These are phyloP conservation scores for Thymelicus lineola DNA, from an alignment of 2,888 invertebrate species.

Conservation along the genomic window DNA sequence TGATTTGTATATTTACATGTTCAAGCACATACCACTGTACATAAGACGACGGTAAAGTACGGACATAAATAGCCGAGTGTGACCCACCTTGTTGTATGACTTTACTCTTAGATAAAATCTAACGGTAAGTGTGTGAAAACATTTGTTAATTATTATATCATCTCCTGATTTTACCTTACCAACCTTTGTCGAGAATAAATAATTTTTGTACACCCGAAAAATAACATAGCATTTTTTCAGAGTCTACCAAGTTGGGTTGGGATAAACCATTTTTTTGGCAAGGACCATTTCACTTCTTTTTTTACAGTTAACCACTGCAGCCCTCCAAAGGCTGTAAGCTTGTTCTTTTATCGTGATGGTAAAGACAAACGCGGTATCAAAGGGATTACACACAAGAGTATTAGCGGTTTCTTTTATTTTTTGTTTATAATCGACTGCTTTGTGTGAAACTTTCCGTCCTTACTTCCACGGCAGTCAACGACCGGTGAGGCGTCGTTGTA, in stretches of 20 bases:
- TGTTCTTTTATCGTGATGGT: constrained; percentile 39
- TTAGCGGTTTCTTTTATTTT: constrained; percentile 68
- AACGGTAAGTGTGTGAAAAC: too few relatives aligned
- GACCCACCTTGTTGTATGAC: too few relatives aligned
- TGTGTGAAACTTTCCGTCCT: constrained; percentile 63
- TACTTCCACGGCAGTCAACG: constrained; percentile 60
- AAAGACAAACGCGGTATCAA: constrained; percentile 55
- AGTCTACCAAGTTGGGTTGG: not conserved
- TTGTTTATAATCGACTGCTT: constrained; percentile 73
- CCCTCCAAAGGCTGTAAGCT: constrained; percentile 22
- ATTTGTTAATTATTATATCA: too few relatives aligned
- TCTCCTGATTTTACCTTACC: too few relatives aligned
- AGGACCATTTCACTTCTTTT: not conserved
- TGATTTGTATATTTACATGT: too few relatives aligned
- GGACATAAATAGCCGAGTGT: too few relatives aligned
- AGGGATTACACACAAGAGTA: constrained; percentile 59
- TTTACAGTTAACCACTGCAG: not conserved
- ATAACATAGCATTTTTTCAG: not conserved
- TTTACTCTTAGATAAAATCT: too few relatives aligned
- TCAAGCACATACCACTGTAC: too few relatives aligned
- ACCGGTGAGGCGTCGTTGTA: constrained; percentile 49
- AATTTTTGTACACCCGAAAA: too few relatives aligned
- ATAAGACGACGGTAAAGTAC: too few relatives aligned
- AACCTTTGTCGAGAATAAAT: too few relatives aligned
- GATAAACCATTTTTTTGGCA: constrained; percentile 10